These are phyloP conservation scores for Anguilla megastoma DNA, from an alignment of 2,797 vertebrate species.

Conservation along the genomic window DNA sequence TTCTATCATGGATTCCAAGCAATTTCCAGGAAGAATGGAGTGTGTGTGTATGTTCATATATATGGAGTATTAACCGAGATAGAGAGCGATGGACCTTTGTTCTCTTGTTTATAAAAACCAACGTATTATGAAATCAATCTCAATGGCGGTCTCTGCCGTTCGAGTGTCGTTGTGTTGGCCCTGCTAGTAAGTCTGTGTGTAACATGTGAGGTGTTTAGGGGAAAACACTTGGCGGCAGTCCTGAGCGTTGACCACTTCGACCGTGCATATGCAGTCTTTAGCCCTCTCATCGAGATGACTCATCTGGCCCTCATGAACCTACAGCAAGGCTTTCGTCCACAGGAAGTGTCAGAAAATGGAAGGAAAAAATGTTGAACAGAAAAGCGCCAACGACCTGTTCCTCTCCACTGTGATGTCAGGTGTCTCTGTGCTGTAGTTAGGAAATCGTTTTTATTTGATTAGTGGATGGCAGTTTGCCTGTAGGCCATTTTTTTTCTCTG, in stretches of 20 bases:
- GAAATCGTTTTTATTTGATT: background rate
- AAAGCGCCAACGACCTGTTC: background rate
- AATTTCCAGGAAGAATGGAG: background rate
- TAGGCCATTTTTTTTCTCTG: background rate
- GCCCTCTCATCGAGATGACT: background rate
- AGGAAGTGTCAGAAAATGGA: slow-evolving; percentile 19
- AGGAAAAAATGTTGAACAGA: background rate
- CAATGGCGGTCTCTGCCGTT: background rate
- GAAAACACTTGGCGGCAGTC: background rate
- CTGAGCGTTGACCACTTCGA: background rate
- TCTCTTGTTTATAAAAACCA: background rate
- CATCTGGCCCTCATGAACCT: background rate
- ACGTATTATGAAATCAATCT: background rate
- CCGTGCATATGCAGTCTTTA: background rate
- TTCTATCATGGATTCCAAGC: background rate
- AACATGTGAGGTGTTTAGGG: background rate
- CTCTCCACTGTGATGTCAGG: background rate
- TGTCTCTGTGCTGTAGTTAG: background rate
- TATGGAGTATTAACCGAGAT: background rate
- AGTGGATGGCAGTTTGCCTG: background rate
- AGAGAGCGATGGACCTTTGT: background rate
- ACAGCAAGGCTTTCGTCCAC: background rate
- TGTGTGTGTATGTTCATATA: background rate
- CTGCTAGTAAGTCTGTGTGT: background rate
- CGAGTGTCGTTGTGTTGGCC: background rate